Evolutionary conservation across 2,888 invertebrate species (phyloP), one percentile per base, ranked within the genome.

Genomic region (Alentia gelatinosa): DNA sequence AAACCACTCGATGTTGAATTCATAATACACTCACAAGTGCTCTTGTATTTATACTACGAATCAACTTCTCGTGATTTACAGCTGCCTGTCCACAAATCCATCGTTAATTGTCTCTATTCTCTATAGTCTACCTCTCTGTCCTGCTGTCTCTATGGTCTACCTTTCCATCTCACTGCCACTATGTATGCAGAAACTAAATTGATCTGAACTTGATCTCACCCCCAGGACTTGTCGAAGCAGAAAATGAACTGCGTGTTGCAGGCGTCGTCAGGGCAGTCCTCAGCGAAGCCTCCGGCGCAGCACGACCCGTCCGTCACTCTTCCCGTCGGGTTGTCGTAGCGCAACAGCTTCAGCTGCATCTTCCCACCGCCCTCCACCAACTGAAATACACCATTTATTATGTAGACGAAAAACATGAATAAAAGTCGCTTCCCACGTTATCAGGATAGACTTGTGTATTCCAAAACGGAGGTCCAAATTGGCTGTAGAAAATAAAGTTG

Each of bases 161-260:
- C n/a, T n/a, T n/a, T n/a, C n/a, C n/a, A n/a, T n/a, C n/a, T n/a
- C n/a, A n/a, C n/a, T n/a, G n/a, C n/a, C n/a, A n/a, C n/a, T n/a
- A n/a, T n/a, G n/a, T n/a, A n/a, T n/a, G n/a, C n/a, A n/a, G n/a
- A n/a, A n/a, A n/a, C n/a, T n/a, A n/a, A n/a, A n/a, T n/a, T n/a
- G n/a, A n/a, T n/a, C n/a, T n/a, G n/a, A n/a, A n/a, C n/a, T n/a
- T n/a, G n/a, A n/a, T n/a, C 86, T 42, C 33, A 86, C 86, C 86
- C 86, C 86, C 86, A 86, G 19, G 86, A 86, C 86, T 86, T 86
- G 86, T 86, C 86, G 86, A 86, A 47, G 50, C 86, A 86, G 47
- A 86, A 47, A 1, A 33, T 33, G 30, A 86, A 86, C 86, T 86
- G 86, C 1, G 42, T 23, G 86, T 86, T 35, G 47, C 86, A 86